phyloP scores from a whole-genome alignment of 2,888 invertebrate species.

The Scaptomyza polygonia region DNA sequence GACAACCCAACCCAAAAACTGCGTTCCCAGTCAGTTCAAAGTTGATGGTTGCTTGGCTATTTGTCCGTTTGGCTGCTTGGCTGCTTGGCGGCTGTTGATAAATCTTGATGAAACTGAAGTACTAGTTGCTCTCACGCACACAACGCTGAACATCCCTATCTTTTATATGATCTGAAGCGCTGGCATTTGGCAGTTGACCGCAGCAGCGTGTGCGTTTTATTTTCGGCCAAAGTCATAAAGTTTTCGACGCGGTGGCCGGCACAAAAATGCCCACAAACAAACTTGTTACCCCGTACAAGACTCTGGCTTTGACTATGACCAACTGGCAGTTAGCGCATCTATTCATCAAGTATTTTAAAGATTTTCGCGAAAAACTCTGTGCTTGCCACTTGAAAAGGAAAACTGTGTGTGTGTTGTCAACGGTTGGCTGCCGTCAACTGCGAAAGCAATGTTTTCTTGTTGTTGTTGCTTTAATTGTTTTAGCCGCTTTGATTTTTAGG shows the following conservation, averaged over 20 bases:
- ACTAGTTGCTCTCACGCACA: conserved; percentile 62
- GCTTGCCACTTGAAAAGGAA: conserved; percentile 66
- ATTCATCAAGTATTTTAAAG: conserved; percentile 73
- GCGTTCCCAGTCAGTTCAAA: conserved; percentile 62
- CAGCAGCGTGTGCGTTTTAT: conserved; percentile 71
- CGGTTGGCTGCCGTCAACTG: conserved; percentile 9
- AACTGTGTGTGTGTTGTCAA: conserved; percentile 55
- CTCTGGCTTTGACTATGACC: conserved; percentile 30
- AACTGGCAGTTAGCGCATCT: conserved; percentile 62
- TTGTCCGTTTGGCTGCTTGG: no score
- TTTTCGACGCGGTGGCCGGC: conserved; percentile 44
- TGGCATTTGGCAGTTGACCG: conserved; percentile 58
- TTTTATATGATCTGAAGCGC: conserved; percentile 59
- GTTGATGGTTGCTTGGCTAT: conserved; percentile 59
- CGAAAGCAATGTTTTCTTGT: conserved; percentile 15
- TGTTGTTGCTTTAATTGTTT: conserved; percentile 15
- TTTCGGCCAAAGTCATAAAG: conserved; percentile 76
- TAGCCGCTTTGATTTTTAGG: conserved; percentile 20
- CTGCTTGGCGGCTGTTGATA: conserved; percentile 22
- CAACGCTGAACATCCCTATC: conserved; percentile 60
- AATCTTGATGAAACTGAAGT: conserved; percentile 46
- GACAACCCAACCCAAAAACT: conserved; percentile 11
- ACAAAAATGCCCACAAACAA: conserved; percentile 68
- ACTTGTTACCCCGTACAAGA: conserved; percentile 57
- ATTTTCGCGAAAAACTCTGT: conserved; percentile 72